Evolutionary conservation across 1,140 invertebrate species (phyloP).

Genomic region (Meloidogyne floridensis): DNA sequence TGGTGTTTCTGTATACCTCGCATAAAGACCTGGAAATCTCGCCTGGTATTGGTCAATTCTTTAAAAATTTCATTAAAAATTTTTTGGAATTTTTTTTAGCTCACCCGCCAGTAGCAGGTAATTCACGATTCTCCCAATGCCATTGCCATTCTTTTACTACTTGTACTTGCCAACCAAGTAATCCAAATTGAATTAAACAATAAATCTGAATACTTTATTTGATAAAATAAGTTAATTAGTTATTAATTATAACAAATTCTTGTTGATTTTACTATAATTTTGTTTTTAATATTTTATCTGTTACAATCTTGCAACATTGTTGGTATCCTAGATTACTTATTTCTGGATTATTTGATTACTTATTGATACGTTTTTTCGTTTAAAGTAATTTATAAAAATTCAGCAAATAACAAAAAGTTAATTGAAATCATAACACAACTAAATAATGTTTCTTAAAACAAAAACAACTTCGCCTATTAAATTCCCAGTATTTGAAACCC

Average conservation of each 20-base stretch:
- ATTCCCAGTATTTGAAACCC: no score
- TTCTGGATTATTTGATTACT: no score
- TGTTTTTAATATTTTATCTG: no score
- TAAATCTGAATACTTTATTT: slow-evolving; percentile 46
- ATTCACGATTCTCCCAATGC: slow-evolving; percentile 60
- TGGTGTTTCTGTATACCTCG: slow-evolving; percentile 64
- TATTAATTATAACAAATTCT: not conserved
- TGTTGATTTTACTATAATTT: no score
- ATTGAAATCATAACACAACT: no score
- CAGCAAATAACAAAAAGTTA: no score
- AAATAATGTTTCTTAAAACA: no score
- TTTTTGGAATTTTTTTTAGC: slow-evolving; percentile 15
- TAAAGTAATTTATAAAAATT: no score
- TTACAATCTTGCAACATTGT: no score
- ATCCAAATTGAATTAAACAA: slow-evolving; percentile 59
- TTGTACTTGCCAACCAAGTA: slow-evolving; percentile 60
- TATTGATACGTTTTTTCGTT: no score
- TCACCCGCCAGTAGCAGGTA: slow-evolving; percentile 55
- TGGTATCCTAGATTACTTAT: no score
- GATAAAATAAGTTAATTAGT: not conserved
- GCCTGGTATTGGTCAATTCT: slow-evolving; percentile 59
- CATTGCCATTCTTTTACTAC: slow-evolving; percentile 57
- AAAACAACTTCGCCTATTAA: no score
- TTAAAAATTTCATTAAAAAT: not conserved
- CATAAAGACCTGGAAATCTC: slow-evolving; percentile 62